Conservation (phyloP, 2,797 vertebrate species). For the Malacoraja senta region DNA sequence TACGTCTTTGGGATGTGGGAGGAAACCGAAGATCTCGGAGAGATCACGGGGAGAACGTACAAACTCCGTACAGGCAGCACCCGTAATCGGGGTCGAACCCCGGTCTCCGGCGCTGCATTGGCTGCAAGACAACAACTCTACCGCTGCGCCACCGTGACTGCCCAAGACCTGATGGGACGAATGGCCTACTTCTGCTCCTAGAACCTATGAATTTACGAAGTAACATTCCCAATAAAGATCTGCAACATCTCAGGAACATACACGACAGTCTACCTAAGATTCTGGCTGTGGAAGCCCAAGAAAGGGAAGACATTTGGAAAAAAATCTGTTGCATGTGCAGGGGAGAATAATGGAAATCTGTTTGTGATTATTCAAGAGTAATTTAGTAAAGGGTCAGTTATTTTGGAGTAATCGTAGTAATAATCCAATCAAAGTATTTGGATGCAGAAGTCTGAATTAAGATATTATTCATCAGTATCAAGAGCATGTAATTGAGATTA, state of each 20-base stretch:
- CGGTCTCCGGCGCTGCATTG: too few species aligned
- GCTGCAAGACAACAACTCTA: too few species aligned
- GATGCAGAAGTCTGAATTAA: conserved; percentile 4
- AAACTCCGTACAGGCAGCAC: too few species aligned
- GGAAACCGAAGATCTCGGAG: too few species aligned
- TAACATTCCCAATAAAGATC: background rate
- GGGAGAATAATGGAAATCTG: background rate
- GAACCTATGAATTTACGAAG: too few species aligned
- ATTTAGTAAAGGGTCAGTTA: background rate
- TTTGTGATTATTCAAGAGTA: background rate
- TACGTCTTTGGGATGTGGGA: too few species aligned
- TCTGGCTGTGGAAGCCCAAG: too few species aligned
- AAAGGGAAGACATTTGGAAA: background rate
- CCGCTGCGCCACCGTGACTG: too few species aligned
- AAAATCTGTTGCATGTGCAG: background rate
- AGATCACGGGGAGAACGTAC: too few species aligned
- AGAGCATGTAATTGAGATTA: background rate
- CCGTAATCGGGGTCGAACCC: too few species aligned
- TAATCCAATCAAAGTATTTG: conserved; percentile 9
- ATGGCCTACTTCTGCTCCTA: too few species aligned
- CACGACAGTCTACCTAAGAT: background rate
- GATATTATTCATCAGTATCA: background rate
- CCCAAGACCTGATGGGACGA: too few species aligned
- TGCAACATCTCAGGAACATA: background rate
- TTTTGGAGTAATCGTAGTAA: background rate